phyloP scores from a whole-genome alignment of 2,888 invertebrate genomes.

The Oscheius myriophilus region DNA sequence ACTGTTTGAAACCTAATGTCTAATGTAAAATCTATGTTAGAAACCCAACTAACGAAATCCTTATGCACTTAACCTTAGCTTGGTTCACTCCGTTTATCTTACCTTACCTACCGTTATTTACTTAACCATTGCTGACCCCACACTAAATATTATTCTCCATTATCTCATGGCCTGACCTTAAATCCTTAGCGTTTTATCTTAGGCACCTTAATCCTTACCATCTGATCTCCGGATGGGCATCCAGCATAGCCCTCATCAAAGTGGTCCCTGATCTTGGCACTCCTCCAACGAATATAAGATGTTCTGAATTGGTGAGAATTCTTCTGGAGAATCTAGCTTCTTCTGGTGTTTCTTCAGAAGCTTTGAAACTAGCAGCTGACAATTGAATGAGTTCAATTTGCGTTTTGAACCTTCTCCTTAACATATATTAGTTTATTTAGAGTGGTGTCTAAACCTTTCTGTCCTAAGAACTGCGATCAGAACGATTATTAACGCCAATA shows the following conservation, averaged over 20 bases:
- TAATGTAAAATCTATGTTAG: too few species aligned
- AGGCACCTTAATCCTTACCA: conserved; percentile 38
- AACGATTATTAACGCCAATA: neutral
- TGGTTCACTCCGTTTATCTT: too few species aligned
- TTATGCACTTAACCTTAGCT: too few species aligned
- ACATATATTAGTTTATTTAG: neutral
- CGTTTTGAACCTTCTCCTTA: neutral
- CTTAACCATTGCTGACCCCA: too few species aligned
- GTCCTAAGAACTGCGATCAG: neutral
- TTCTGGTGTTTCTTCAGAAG: neutral
- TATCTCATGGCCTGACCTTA: too few species aligned
- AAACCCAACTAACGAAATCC: too few species aligned
- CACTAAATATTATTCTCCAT: too few species aligned
- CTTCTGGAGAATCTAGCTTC: conserved; percentile 27
- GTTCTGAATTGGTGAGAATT: conserved; percentile 39
- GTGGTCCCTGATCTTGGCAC: conserved; percentile 97
- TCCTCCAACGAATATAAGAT: conserved; percentile 76
- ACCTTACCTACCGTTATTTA: too few species aligned
- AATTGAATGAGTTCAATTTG: neutral
- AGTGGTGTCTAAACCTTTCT: conserved; percentile 1
- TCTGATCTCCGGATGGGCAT: conserved; percentile 91
- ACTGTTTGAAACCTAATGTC: too few species aligned
- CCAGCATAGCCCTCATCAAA: conserved; percentile 94
- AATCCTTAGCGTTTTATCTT: too few species aligned
- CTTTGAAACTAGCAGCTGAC: neutral